These are phyloP conservation scores for Diorhabda sublineata DNA, from an alignment of 1,140 invertebrate species.

Conservation along the genomic window DNA sequence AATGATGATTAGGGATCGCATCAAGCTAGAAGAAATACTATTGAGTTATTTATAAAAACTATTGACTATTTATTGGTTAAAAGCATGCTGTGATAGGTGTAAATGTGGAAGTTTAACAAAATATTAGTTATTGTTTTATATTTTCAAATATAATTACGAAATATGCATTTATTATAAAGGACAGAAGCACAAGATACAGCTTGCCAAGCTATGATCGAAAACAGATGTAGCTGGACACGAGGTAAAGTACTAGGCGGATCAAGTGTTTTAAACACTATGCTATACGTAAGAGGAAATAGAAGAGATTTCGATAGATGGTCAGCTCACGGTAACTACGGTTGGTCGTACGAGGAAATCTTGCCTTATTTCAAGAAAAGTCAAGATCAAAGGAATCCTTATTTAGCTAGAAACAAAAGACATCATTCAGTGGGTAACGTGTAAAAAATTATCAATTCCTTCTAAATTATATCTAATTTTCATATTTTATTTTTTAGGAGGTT, in stretches of 20 bases:
- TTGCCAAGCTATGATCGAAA: conserved; percentile 78
- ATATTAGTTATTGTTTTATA: too few species aligned
- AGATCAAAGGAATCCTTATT: conserved; percentile 77
- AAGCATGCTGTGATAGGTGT: too few species aligned
- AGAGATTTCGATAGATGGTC: conserved; percentile 88
- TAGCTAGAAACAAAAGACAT: conserved; percentile 65
- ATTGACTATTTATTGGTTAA: too few species aligned
- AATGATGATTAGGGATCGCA: too few species aligned
- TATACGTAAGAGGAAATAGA: conserved; percentile 87
- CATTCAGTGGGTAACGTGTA: conserved; percentile 60
- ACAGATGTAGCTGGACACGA: conserved; percentile 77
- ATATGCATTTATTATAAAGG: conserved; percentile 49
- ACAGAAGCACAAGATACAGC: conserved; percentile 81
- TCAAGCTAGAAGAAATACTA: too few species aligned
- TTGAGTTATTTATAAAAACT: too few species aligned
- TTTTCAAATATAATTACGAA: not conserved
- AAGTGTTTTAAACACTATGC: conserved; percentile 82
- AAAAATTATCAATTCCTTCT: too few species aligned
- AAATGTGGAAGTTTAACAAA: too few species aligned
- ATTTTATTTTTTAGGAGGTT: conserved; percentile 58
- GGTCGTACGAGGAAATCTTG: conserved; percentile 83
- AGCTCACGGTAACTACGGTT: conserved; percentile 78
- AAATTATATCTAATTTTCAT: not conserved
- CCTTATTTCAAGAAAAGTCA: conserved; percentile 86
- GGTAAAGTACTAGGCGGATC: conserved; percentile 86